Conservation (phyloP, 2,888 invertebrate genomes). For the Junonia oenone region DNA sequence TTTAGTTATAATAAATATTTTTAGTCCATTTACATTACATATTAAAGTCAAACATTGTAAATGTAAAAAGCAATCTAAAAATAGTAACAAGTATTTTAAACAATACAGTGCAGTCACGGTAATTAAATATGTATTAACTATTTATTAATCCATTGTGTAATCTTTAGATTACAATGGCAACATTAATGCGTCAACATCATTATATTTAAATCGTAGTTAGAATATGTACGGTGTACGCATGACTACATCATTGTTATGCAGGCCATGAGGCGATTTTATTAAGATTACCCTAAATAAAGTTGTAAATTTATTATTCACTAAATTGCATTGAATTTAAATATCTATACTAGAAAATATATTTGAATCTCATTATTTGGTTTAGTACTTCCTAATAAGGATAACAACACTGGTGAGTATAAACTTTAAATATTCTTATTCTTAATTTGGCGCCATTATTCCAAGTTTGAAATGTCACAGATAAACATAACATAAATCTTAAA, state of each 20-base stretch:
- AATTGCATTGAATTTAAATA: not conserved
- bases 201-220: conserved; percentile 18
- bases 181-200: conserved; percentile 12
- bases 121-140: conserved; percentile 4
- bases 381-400: conserved; percentile 14
- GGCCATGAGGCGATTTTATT: not conserved
- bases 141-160: conserved; percentile 12
- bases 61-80: too few species aligned
- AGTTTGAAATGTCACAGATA: conserved; percentile 19
- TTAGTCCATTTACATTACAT: too few species aligned
- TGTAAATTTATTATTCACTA: not conserved
- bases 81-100: too few species aligned
- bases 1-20: too few species aligned
- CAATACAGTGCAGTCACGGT: too few species aligned
- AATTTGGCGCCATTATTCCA: conserved; percentile 69
- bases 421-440: conserved; percentile 33
- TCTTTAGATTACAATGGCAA: conserved; percentile 13
- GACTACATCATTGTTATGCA: conserved; percentile 17
- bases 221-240: not conserved
- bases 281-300: not conserved
- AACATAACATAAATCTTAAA: not conserved
- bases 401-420: conserved; percentile 43
- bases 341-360: not conserved
- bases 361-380: conserved; percentile 11
- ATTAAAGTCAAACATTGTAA: too few species aligned